These are phyloP conservation scores for Tachuris rubrigastra DNA, from an alignment of 2,113 vertebrate genomes.

Conservation along the genomic window DNA sequence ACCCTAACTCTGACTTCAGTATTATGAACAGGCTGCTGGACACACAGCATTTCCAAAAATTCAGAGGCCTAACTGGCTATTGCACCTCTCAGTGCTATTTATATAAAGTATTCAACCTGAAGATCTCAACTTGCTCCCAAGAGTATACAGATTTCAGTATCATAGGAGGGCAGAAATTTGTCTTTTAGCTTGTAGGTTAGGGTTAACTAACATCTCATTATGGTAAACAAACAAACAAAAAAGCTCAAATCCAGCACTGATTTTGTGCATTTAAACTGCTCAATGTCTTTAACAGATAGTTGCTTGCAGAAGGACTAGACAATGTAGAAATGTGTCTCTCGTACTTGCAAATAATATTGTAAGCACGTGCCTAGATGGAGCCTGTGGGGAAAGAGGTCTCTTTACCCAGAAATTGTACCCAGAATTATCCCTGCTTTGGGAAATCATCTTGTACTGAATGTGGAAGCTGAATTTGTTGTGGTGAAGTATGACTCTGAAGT, in stretches of 20 bases:
- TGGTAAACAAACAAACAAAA: neutral
- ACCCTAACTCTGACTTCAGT: neutral
- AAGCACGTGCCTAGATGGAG: neutral
- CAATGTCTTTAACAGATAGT: neutral
- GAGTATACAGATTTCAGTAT: neutral
- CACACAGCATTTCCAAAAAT: neutral
- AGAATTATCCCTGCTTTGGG: neutral
- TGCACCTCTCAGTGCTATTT: neutral
- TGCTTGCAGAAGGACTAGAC: neutral
- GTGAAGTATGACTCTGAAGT: neutral
- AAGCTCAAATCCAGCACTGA: neutral
- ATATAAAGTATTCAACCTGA: neutral
- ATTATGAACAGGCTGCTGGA: neutral
- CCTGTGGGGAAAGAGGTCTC: neutral
- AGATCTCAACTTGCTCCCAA: neutral
- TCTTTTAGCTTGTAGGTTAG: neutral
- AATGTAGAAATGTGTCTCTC: neutral
- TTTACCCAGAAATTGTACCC: neutral
- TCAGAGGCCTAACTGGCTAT: neutral
- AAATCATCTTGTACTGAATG: neutral
- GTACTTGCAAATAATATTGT: neutral
- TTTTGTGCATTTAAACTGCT: neutral
- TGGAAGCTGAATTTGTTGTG: neutral
- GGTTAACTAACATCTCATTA: neutral
- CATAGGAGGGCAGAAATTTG: neutral